phyloP scores from a whole-genome alignment of 2,113 vertebrate genomes.

The Calonectris borealis region DNA sequence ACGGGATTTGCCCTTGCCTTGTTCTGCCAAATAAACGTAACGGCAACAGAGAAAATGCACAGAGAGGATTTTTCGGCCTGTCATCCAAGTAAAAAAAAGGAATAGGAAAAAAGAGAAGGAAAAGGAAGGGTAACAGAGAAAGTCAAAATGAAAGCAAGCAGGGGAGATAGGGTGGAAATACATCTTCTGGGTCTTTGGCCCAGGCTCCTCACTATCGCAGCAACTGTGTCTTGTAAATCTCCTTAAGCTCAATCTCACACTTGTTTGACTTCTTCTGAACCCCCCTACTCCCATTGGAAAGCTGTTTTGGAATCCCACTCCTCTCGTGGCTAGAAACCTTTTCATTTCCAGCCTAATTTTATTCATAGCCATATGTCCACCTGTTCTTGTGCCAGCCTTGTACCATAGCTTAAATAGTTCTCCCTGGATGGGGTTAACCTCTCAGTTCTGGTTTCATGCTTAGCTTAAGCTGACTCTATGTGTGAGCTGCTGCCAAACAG shows the following conservation, averaged over 20 bases:
- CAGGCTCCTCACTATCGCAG: neutral
- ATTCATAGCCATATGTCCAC: neutral
- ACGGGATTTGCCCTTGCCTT: neutral
- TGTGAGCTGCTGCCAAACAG: neutral
- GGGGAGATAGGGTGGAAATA: neutral
- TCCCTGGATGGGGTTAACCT: neutral
- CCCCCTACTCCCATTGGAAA: neutral
- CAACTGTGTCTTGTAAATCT: neutral
- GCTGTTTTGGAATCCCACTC: neutral
- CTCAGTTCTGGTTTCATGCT: neutral
- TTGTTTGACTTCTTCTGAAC: neutral
- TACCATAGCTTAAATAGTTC: neutral
- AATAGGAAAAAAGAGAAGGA: neutral
- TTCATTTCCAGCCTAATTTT: slow-evolving; percentile 26
- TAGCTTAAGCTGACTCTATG: neutral
- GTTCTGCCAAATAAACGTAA: neutral
- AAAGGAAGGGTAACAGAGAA: neutral
- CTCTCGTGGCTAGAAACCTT: neutral
- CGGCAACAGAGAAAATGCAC: neutral
- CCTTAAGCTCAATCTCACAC: neutral
- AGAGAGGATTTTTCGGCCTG: neutral
- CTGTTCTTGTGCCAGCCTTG: neutral
- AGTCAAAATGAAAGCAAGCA: neutral
- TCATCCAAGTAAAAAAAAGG: neutral
- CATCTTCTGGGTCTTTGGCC: neutral